Percentiles rank a stretch among this genome's conserved stretches.
These are phyloP conservation scores for Pelusios castaneus DNA, from an alignment of 2,113 vertebrate genomes.

Conservation along the genomic window DNA sequence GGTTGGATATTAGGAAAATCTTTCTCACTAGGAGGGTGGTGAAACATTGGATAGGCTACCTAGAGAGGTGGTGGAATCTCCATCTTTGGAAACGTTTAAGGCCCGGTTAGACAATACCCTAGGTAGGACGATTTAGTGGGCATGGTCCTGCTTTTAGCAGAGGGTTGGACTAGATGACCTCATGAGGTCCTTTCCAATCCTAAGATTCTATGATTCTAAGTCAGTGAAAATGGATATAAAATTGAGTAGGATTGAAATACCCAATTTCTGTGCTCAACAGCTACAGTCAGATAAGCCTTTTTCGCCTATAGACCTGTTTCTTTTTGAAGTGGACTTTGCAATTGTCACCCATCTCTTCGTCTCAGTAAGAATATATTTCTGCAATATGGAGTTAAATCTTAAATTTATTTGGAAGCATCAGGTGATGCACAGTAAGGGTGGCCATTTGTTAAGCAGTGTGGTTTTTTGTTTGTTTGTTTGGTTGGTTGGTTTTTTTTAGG, in stretches of 20 bases:
- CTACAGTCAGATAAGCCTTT: background rate
- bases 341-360: background rate
- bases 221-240: background rate
- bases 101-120: no score
- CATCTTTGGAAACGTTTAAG: no score
- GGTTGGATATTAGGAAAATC: no score
- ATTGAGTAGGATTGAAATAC: background rate
- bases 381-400: fast-evolving
- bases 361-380: background rate
- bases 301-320: background rate
- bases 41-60: no score
- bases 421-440: background rate
- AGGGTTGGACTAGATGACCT: no score
- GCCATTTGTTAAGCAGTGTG: background rate
- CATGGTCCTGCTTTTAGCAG: no score
- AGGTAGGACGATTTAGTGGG: no score
- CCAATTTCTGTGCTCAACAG: background rate
- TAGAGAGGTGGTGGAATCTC: no score
- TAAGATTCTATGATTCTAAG: no score
- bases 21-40: no score
- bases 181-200: no score
- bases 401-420: fast-evolving
- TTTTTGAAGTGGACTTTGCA: background rate
- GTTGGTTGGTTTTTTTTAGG: background rate
- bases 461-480: no score